phyloP scores from a whole-genome alignment of 1,140 invertebrate species.

The Diachasma alloeum region DNA sequence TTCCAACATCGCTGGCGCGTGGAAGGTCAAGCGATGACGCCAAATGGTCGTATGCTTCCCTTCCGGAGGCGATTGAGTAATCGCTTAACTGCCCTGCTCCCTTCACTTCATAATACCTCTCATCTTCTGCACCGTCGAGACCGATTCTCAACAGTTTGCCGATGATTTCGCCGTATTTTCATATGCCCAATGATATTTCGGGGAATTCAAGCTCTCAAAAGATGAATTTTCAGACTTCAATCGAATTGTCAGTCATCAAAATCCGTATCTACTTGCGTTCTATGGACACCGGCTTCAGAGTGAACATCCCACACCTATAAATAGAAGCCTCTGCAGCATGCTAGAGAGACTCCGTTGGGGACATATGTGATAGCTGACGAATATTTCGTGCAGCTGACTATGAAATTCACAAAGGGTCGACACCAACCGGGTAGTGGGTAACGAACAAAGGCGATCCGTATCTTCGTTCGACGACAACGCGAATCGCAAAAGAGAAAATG shows the following conservation, averaged over 20 bases:
- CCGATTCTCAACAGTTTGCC: too few relatives aligned
- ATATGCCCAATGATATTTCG: too few relatives aligned
- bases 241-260: too few relatives aligned
- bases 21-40: slow-evolving; percentile 10
- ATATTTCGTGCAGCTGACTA: slow-evolving; percentile 52
- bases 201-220: too few relatives aligned
- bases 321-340: slow-evolving; percentile 38
- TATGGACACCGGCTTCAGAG: neutral
- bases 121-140: too few relatives aligned
- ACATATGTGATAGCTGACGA: slow-evolving; percentile 19
- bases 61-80: slow-evolving; percentile 25
- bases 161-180: too few relatives aligned
- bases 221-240: too few relatives aligned
- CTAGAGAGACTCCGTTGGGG: slow-evolving; percentile 35
- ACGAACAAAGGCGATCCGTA: slow-evolving; percentile 47
- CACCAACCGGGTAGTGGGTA: neutral
- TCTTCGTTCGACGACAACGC: slow-evolving; percentile 26
- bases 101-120: neutral
- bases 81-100: neutral
- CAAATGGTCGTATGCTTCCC: slow-evolving; percentile 29
- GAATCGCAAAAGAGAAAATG: neutral
- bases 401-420: slow-evolving; percentile 49
- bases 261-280: too few relatives aligned
- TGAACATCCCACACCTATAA: slow-evolving; percentile 34
- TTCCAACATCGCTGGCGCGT: slow-evolving; percentile 19